phyloP scores from a whole-genome alignment of 1,140 invertebrate species.

The Tetramorium alpestre region DNA sequence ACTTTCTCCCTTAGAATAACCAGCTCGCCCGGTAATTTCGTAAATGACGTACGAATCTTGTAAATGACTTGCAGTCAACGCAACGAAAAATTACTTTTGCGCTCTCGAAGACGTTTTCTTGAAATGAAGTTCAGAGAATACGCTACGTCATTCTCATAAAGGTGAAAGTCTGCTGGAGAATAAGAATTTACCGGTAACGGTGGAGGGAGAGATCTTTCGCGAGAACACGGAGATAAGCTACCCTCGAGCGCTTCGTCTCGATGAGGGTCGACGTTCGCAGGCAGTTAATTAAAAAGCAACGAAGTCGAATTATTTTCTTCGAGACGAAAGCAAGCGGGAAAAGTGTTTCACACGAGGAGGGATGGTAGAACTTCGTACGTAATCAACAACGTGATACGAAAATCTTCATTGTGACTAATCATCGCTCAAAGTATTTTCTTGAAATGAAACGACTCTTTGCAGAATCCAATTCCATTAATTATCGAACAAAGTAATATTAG shows the following conservation, averaged over 20 bases:
- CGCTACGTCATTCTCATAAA: slow-evolving; percentile 52
- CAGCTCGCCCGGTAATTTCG: slow-evolving; percentile 3
- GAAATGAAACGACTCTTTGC: slow-evolving; percentile 7
- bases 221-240: slow-evolving; percentile 57
- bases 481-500: background rate
- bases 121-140: slow-evolving; percentile 40
- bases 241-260: slow-evolving; percentile 36
- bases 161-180: slow-evolving; percentile 50
- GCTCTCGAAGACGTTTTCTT: slow-evolving; percentile 30
- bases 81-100: slow-evolving; percentile 46
- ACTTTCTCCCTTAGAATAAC: background rate
- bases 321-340: slow-evolving; percentile 16
- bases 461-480: slow-evolving; percentile 39
- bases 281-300: slow-evolving; percentile 73
- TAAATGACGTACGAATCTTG: slow-evolving; percentile 1
- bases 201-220: slow-evolving; percentile 4
- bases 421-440: background rate
- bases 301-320: slow-evolving; percentile 67
- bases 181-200: slow-evolving; percentile 41
- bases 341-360: background rate
- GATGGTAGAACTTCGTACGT: background rate
- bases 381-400: slow-evolving; percentile 67
- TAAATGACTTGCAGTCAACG: slow-evolving; percentile 22
- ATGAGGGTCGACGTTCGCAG: slow-evolving; percentile 29
- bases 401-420: slow-evolving; percentile 53